These are phyloP conservation scores for Smittia sp. DNA, from an alignment of 2,888 invertebrate species.

Conservation along the genomic window DNA sequence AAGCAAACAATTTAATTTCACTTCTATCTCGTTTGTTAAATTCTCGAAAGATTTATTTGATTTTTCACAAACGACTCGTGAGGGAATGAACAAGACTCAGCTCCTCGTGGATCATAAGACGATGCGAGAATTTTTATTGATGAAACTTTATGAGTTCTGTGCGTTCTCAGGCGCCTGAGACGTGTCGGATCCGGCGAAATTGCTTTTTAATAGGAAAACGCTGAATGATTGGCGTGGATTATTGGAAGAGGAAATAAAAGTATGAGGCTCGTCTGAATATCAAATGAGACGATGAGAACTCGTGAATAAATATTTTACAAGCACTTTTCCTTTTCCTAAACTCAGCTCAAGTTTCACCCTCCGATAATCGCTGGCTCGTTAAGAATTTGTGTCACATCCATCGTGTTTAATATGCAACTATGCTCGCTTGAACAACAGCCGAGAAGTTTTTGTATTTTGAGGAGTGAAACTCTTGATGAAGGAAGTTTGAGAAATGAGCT, in stretches of 20 bases:
- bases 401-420: conserved; percentile 11
- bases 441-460: not conserved
- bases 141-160: not conserved
- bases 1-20: not conserved
- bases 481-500: not conserved
- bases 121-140: not conserved
- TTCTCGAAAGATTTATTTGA: not conserved
- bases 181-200: conserved; percentile 5
- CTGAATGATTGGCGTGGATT: not conserved
- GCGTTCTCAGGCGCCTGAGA: not conserved
- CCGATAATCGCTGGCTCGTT: not conserved
- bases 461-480: not conserved
- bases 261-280: not conserved
- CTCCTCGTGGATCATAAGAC: no score
- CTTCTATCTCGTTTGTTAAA: not conserved
- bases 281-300: conserved; percentile 1
- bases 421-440: conserved; percentile 1
- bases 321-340: not conserved
- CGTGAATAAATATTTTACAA: conserved; percentile 12
- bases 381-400: conserved; percentile 23
- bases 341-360: not conserved
- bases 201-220: conserved; percentile 15
- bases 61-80: no score
- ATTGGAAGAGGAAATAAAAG: not conserved
- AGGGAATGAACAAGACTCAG: no score